Percentiles rank a stretch among this genome's conserved stretches.
Conservation (phyloP, 2,797 vertebrate species). For the Novumbra hubbsi region DNA sequence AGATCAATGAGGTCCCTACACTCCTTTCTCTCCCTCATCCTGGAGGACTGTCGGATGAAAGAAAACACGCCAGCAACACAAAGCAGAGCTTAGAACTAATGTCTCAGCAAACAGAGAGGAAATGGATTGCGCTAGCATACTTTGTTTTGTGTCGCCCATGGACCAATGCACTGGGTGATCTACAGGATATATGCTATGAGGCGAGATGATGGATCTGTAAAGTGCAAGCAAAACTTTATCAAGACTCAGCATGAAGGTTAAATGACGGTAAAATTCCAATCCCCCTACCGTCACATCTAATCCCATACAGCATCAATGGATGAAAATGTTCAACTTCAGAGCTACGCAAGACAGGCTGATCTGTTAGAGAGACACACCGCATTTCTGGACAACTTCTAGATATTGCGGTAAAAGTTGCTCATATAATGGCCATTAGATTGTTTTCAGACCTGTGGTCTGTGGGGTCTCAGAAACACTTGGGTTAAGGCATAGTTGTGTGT, state of each 20-base stretch:
- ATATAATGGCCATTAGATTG: too few relatives aligned
- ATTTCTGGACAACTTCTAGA: too few relatives aligned
- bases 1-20: slow-evolving; percentile 27
- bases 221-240: slow-evolving; percentile 1
- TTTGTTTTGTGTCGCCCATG: neutral
- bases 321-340: too few relatives aligned
- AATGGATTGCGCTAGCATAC: slow-evolving; percentile 29
- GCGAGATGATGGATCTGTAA: slow-evolving; percentile 33
- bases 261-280: too few relatives aligned
- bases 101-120: slow-evolving; percentile 24
- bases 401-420: too few relatives aligned
- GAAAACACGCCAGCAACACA: slow-evolving; percentile 40
- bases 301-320: too few relatives aligned
- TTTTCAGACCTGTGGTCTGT: too few relatives aligned
- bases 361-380: too few relatives aligned
- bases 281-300: too few relatives aligned
- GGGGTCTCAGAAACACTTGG: too few relatives aligned
- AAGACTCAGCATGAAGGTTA: neutral
- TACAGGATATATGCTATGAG: slow-evolving; percentile 28
- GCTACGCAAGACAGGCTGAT: too few relatives aligned
- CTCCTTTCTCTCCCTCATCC: slow-evolving; percentile 40
- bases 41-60: slow-evolving; percentile 45
- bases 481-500: too few relatives aligned
- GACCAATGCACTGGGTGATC: slow-evolving; percentile 16
- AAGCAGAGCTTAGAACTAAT: slow-evolving; percentile 47